These are phyloP conservation scores for Schizothorax lantsangensis DNA, from an alignment of 2,797 vertebrate species.

Conservation along the genomic window DNA sequence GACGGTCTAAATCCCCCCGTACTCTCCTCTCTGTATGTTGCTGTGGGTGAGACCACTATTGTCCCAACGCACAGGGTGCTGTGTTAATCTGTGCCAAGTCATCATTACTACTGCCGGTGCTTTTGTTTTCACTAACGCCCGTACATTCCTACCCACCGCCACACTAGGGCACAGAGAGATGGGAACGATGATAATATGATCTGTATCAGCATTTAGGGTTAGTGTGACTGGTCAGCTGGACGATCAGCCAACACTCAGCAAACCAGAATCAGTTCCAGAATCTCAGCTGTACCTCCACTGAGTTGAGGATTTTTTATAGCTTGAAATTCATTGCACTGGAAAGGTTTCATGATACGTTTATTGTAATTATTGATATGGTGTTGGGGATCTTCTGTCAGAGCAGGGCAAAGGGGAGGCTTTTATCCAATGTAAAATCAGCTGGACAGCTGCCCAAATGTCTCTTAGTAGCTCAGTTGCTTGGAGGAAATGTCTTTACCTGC, in stretches of 20 bases:
- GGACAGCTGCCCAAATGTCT: constrained; percentile 10
- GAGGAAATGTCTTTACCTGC: constrained; percentile 13
- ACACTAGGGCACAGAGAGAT: constrained; percentile 8
- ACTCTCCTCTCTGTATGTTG: constrained; percentile 43
- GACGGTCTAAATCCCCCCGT: constrained; percentile 71
- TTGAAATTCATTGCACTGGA: not conserved
- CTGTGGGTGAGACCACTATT: constrained; percentile 55
- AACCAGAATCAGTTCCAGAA: constrained; percentile 1
- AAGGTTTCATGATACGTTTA: not conserved
- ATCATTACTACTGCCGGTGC: constrained; percentile 55
- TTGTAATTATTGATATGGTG: not conserved
- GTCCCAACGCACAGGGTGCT: not conserved
- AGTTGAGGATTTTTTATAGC: not conserved
- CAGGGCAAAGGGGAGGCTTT: constrained; percentile 1
- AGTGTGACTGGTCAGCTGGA: constrained; percentile 8
- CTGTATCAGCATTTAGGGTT: not conserved
- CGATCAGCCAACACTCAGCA: not conserved
- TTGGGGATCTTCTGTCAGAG: not conserved
- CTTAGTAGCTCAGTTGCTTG: constrained; percentile 7
- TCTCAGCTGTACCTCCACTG: not conserved
- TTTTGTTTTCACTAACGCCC: constrained; percentile 54
- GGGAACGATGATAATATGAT: constrained; percentile 5
- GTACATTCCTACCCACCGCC: constrained; percentile 44
- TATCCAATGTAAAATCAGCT: constrained; percentile 1
- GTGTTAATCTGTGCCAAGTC: constrained; percentile 54